phyloP scores from a whole-genome alignment of 2,888 invertebrate species.

The Ashinkailepas kermadecensis region DNA sequence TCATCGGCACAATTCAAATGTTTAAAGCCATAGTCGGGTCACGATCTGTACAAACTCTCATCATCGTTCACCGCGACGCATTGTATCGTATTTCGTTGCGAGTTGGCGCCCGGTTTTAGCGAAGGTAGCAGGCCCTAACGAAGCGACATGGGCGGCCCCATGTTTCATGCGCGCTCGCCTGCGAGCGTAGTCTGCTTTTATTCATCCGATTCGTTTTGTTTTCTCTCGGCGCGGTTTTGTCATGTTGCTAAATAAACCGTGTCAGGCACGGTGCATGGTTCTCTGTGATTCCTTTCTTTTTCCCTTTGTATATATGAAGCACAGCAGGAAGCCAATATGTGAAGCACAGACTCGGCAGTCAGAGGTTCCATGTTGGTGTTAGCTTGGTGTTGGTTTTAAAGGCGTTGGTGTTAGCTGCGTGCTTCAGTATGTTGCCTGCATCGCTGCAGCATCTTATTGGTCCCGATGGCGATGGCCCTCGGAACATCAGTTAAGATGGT shows the following conservation, averaged over 20 bases:
- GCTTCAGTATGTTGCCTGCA: too few relatives aligned
- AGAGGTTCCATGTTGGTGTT: too few relatives aligned
- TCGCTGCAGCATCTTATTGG: too few relatives aligned
- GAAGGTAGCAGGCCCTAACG: background rate
- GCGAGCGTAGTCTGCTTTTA: background rate
- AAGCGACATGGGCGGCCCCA: background rate
- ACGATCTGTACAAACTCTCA: background rate
- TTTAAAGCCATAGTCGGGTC: background rate
- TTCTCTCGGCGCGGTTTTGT: background rate
- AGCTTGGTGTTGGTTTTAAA: too few relatives aligned
- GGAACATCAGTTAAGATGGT: too few relatives aligned
- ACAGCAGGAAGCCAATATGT: too few relatives aligned
- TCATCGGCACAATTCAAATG: background rate
- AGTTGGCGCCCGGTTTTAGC: background rate
- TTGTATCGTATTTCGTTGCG: background rate
- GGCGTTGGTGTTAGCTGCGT: too few relatives aligned
- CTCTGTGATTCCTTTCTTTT: too few relatives aligned
- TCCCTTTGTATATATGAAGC: too few relatives aligned
- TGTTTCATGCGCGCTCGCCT: background rate
- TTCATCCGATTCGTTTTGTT: background rate
- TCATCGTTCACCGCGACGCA: background rate
- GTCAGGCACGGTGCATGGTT: background rate
- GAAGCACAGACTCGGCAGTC: too few relatives aligned
- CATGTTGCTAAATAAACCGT: slow-evolving; percentile 15
- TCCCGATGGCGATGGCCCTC: too few relatives aligned